Conservation (phyloP, 2,888 invertebrate genomes). For the Stramonita haemastoma region DNA sequence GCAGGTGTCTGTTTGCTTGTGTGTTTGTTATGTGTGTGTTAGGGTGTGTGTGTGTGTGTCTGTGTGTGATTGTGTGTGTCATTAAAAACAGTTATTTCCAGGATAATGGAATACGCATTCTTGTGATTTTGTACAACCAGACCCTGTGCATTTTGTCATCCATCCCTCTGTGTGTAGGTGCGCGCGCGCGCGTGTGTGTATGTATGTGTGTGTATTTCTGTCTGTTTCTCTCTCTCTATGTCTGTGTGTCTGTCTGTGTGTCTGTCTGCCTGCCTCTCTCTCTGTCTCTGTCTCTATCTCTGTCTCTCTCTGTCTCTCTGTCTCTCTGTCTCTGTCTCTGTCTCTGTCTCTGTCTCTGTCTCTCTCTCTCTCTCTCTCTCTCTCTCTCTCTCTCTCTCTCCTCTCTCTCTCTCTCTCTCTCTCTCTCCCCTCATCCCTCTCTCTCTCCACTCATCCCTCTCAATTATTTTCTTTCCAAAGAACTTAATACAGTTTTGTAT, state of each 20-base stretch:
- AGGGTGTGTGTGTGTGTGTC: conserved; percentile 20
- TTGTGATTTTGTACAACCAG: too few relatives aligned
- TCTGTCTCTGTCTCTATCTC: neutral
- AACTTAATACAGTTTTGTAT: too few relatives aligned
- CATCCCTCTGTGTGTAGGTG: neutral
- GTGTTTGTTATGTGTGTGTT: neutral
- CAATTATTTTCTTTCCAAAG: neutral
- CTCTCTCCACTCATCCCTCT: neutral
- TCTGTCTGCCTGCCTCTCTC: conserved; percentile 1
- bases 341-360: neutral
- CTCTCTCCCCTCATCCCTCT: conserved; percentile 8
- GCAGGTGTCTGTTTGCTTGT: too few relatives aligned
- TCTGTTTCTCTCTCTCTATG: neutral
- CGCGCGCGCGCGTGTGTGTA: neutral
- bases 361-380: neutral
- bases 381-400: neutral
- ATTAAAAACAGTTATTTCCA: too few relatives aligned
- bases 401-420: conserved; percentile 20
- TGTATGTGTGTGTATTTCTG: conserved; percentile 9
- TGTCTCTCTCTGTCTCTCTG: neutral
- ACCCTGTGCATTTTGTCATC: too few relatives aligned
- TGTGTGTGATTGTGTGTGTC: conserved; percentile 30
- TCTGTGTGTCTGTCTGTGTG: neutral
- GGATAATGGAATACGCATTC: neutral
- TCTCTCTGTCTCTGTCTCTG: conserved; percentile 1